Base-by-base conservation (phyloP, 2,113 vertebrate genomes). In the Pelecanus crispus region DNA sequence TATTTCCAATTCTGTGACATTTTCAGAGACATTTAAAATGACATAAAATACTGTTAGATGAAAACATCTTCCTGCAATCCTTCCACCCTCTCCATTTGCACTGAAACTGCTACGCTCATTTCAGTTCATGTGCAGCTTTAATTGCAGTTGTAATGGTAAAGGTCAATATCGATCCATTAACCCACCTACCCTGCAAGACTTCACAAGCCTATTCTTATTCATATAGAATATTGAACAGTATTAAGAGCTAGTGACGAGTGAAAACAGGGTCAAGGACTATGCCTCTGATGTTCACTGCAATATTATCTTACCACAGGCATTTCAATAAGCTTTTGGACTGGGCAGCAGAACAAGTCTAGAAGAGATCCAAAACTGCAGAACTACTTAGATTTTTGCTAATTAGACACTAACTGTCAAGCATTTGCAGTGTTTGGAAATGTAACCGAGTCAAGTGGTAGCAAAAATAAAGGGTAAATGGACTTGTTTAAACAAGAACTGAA, bases 161-260 rank as follows among this genome's bases (percentile, higher is more conserved):
- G 90, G 88, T 86, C 92, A 55, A 13, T 74, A 97, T 95, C 58
- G 95, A 96, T 94, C 86, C 90, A 90, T 78, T 95, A 90, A 88
- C 71, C 58, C 67, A 83, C 32, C 82, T 28, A 83, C 67, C 75
- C 82, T 62, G 55, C 68, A 90, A 83, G 94, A 90, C 67, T 94
- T 84, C 79, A 68, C 88, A 81, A 90, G 72, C 79, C 95, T 66
- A 74, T 92, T 94, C 85, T 44, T 66, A 88, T 94, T 96, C 88
- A 59, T 59, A 47, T 42, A 74, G 86, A 90, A 86, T 94, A 90
- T 16, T 81, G 85, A 90, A 55, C 40, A 65, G 71, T 47, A 88
- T 90, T 73, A 95, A 90, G 50, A 67, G 65, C 45, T 78, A 92
- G 55, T 61, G 75, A 82, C 1, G 7, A 81, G 50, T 29, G 66